Evolutionary conservation across 2,797 vertebrate genomes (phyloP).

Genomic region (Fundulus diaphanus): DNA sequence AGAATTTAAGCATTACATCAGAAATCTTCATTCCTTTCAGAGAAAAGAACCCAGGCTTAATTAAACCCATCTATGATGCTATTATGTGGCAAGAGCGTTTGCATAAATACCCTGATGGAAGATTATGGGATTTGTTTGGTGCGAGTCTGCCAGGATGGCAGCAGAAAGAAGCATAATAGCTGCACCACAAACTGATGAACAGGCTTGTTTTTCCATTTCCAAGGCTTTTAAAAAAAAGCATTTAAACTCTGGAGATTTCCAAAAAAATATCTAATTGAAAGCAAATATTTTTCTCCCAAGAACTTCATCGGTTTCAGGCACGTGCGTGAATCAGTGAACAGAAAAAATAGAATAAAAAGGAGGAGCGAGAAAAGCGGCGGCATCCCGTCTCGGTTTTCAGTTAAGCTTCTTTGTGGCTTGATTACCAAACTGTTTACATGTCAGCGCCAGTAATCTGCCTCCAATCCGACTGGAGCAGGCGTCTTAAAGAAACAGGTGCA

Average conservation of each 20-base stretch:
- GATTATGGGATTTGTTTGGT: constrained; percentile 46
- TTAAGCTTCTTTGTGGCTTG: constrained; percentile 57
- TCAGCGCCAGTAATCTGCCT: constrained; percentile 43
- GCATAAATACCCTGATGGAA: constrained; percentile 23
- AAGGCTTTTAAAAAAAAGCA: background rate
- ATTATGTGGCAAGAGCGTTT: constrained; percentile 4
- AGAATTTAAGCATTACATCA: background rate
- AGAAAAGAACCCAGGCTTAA: background rate
- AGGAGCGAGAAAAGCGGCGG: background rate
- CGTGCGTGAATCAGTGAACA: no score
- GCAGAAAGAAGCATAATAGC: background rate
- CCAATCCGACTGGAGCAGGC: constrained; percentile 16
- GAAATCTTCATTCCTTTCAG: background rate
- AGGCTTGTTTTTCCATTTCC: background rate
- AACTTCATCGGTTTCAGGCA: background rate
- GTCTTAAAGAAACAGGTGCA: constrained; percentile 25
- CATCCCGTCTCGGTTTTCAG: constrained; percentile 4
- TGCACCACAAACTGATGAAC: background rate
- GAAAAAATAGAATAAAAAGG: no score
- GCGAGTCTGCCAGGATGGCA: constrained; percentile 20
- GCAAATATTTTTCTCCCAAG: background rate
- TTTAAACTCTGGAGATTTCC: background rate
- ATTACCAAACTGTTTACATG: constrained; percentile 45
- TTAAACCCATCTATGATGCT: constrained; percentile 2
- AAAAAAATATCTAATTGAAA: background rate